Base-by-base conservation (phyloP, 1,140 invertebrate species). In the Metopolophium dirhodum region DNA sequence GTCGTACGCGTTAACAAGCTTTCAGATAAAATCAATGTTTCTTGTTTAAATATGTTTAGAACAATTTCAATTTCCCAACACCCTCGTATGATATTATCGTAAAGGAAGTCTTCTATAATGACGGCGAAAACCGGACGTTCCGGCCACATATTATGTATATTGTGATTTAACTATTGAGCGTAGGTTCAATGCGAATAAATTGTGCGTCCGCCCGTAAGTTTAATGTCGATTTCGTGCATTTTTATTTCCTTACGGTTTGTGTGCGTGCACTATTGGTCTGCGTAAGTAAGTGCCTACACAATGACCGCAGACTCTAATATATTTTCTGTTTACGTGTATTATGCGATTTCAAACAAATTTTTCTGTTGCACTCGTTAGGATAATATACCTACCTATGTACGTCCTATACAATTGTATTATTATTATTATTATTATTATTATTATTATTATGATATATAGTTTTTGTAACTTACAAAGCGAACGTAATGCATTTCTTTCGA, bases 401-500 rank as follows among this genome's bases (percentile, higher is more conserved):
- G 30, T 68, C 61, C 61, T n/a, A n/a, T n/a, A 68, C 30, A 68
- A 68, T 68, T 61, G 57, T 30, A 61, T 61, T 30, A 61, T 9
- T 1, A 37, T 37, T 1, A 41, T 54, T 54, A 54, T 51, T 57
- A 57, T 61, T 61, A 30, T 68, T 61, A 30, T 61, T 68, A 68
- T 68, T 68, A 68, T 68, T n/a, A 68, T 68, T 68, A 68, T 68
- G 61, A 68, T 83, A 37, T 83, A 83, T 35, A 83, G 82, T 85
- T 85, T 85, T 85, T 45, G 23, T 41, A 85, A 87, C 45, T 47
- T 47, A 30, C 47, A 49, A 87, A 49, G 86, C 47, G 86, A n/a
- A n/a, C 30, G 30, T 49, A 87, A 87, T 49, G 30, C 86, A 49
- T 87, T 87, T 49, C 45, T 49, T 87, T 87, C 45, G 14, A 49